These are phyloP conservation scores for Pyrrhosoma nymphula DNA, from an alignment of 2,888 invertebrate genomes.

Conservation along the genomic window DNA sequence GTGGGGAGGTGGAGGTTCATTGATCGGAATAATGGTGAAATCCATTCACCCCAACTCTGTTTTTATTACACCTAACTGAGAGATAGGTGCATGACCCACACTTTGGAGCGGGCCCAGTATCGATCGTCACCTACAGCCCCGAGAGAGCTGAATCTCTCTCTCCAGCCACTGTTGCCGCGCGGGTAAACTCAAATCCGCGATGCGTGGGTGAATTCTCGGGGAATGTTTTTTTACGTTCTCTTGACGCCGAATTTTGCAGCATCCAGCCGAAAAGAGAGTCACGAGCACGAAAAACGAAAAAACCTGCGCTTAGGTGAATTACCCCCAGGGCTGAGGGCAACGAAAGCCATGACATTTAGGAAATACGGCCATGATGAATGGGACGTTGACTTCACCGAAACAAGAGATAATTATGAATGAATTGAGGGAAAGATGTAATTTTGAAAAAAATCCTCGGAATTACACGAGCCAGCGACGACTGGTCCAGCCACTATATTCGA, in stretches of 20 bases:
- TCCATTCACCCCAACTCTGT: not conserved
- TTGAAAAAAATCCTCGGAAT: not conserved
- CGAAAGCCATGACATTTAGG: not conserved
- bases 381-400: not conserved
- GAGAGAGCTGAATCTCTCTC: not conserved
- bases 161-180: not conserved
- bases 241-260: not conserved
- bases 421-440: not conserved
- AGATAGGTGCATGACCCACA: constrained; percentile 25
- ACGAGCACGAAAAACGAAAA: not conserved
- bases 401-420: not conserved
- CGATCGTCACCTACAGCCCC: not conserved
- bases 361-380: not conserved
- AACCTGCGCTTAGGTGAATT: not conserved
- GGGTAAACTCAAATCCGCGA: not conserved
- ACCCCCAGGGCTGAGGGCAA: not conserved
- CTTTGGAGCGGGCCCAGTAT: constrained; percentile 35
- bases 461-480: not conserved
- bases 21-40: constrained; percentile 36
- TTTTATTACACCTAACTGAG: not conserved
- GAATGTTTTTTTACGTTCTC: not conserved
- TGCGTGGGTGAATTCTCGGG: not conserved
- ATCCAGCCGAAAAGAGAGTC: not conserved
- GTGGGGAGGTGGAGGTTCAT: not conserved
- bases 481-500: not conserved